Evolutionary conservation across 2,888 invertebrate species (phyloP).

Genomic region (Drosophila testacea): DNA sequence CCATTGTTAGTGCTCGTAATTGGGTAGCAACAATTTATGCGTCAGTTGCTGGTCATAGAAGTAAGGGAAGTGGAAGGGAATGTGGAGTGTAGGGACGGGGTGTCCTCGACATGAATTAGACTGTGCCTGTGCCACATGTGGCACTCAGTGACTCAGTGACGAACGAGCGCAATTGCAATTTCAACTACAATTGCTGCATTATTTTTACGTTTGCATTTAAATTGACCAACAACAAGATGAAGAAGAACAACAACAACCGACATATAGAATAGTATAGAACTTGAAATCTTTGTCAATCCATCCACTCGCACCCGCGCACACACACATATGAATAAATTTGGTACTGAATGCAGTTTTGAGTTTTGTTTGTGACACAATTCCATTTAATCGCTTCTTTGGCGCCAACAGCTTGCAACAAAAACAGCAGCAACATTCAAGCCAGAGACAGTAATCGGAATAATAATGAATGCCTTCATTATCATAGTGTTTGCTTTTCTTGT

Average conservation of each 20-base stretch:
- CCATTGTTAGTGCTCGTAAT: constrained; percentile 78
- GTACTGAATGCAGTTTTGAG: constrained; percentile 49
- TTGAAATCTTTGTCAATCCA: too few relatives aligned
- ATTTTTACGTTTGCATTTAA: constrained; percentile 67
- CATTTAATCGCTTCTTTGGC: constrained; percentile 83
- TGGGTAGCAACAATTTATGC: constrained; percentile 81
- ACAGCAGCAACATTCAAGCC: constrained; percentile 33
- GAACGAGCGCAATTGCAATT: constrained; percentile 65
- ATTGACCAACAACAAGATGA: constrained; percentile 37
- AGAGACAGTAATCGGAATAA: constrained; percentile 70
- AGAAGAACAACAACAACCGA: not conserved
- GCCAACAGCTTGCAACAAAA: constrained; percentile 56
- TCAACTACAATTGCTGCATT: constrained; percentile 67
- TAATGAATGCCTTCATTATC: constrained; percentile 79
- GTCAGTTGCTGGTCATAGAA: constrained; percentile 37
- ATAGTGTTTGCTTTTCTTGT: constrained; percentile 56
- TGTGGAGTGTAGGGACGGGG: constrained; percentile 5
- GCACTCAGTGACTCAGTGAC: constrained; percentile 39
- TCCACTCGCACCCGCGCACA: constrained; percentile 4
- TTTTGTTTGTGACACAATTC: constrained; percentile 79
- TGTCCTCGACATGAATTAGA: constrained; percentile 65
- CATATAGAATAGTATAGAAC: constrained; percentile 14
- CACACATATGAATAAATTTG: constrained; percentile 61
- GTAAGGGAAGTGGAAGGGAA: not conserved
- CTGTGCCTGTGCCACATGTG: constrained; percentile 63